Percentiles rank a stretch among this genome's conserved stretches.
Evolutionary conservation across 1,140 invertebrate species (phyloP).

Genomic region (Drosophila orena): DNA sequence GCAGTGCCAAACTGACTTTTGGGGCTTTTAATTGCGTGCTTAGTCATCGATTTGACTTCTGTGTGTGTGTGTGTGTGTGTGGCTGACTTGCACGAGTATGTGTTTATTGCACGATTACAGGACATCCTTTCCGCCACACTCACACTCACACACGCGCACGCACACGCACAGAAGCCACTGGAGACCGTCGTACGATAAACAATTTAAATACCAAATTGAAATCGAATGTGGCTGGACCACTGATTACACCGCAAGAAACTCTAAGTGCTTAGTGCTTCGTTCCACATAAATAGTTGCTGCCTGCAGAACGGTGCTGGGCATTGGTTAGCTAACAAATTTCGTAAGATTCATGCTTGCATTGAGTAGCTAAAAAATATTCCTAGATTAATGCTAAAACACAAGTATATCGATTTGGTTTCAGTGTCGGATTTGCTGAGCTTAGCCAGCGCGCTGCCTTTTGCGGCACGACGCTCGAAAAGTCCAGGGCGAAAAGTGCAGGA

Average conservation of each 20-base stretch:
- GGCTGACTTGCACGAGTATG: background rate
- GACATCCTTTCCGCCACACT: slow-evolving; percentile 12
- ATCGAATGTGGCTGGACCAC: slow-evolving; percentile 18
- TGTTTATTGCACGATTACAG: slow-evolving; percentile 30
- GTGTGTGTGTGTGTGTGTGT: background rate
- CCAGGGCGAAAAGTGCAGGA: background rate
- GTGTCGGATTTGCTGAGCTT: slow-evolving; percentile 2
- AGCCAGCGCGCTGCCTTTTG: slow-evolving; percentile 8
- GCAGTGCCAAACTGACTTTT: slow-evolving; percentile 29
- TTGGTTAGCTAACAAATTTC: too few species aligned
- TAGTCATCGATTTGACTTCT: slow-evolving; percentile 40
- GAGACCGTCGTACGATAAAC: slow-evolving; percentile 23
- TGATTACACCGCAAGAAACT: background rate
- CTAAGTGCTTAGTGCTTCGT: too few species aligned
- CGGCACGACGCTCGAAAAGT: background rate
- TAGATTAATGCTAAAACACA: too few species aligned
- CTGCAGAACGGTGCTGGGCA: too few species aligned
- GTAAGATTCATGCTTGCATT: too few species aligned
- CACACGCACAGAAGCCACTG: background rate
- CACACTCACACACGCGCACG: slow-evolving; percentile 7
- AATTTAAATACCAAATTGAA: slow-evolving; percentile 55
- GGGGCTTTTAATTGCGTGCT: slow-evolving; percentile 45
- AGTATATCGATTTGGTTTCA: too few species aligned
- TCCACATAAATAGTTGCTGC: too few species aligned
- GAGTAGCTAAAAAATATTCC: too few species aligned